Evolutionary conservation across 2,888 invertebrate genomes (phyloP), one percentile per base, ranked within the genome.

Genomic region (Nectonema munidae): DNA sequence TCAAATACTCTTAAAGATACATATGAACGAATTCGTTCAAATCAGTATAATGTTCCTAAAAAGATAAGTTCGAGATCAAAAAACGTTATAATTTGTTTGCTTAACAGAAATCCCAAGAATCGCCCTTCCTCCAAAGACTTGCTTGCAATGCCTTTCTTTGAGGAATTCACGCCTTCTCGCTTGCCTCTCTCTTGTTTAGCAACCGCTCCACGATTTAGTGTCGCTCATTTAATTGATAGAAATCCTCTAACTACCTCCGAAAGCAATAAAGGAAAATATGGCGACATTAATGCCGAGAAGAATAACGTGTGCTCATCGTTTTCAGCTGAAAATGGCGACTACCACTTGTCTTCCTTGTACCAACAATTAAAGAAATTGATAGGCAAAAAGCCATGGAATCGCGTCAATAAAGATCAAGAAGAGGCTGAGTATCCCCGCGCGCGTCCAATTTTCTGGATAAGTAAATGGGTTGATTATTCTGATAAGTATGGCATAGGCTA

Each of bases 401-500:
- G n/a, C n/a, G n/a, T n/a, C n/a, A n/a, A n/a, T n/a, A n/a, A n/a
- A n/a, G n/a, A n/a, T n/a, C 58, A 65, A 49, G 83, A 81, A 55
- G 83, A 86, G 50, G 68, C 74, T 52, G 71, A 76, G 44, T 83
- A 95, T 60, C 95, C 95, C 2, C 76, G 74, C 3, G 70, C 76
- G 0, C 73, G 77, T 48, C 95, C 95, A 1, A 66, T 95, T 39
- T 69, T 83, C 46, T 99, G 89, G 89, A 68, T 99, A 43, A 73
- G 77, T 49, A 95, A 95, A 58, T 99, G 95, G 95, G 95, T 99
- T 9, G 95, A 99, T 60, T 95, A 95, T 58, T 83, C 83, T 20
- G 95, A 99, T 61, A 95, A 89, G 58, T 99, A 99, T 55, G 95
- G 99, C 14, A 77, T 99, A 52, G 89, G 89, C 1, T 99, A 95